phyloP scores from a whole-genome alignment of 1,140 invertebrate genomes.

The Brachionus calyciflorus region DNA sequence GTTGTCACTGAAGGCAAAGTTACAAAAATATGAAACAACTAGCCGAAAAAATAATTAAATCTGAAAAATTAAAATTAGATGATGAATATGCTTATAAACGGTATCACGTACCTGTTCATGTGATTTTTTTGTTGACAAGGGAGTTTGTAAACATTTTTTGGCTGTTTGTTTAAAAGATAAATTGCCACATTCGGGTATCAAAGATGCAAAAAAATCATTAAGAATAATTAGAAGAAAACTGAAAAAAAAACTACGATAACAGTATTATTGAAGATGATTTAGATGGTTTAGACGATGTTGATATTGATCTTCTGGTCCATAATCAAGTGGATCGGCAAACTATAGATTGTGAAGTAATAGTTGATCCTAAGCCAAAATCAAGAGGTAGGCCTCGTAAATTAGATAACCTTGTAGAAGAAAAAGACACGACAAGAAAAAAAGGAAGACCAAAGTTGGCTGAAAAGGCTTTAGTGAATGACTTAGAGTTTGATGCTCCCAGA shows the following conservation, averaged over 20 bases:
- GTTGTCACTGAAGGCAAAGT: too few species aligned
- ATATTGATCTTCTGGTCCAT: neutral
- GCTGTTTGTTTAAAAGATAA: neutral
- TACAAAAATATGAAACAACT: too few species aligned
- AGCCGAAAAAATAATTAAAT: neutral
- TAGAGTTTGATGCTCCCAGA: neutral
- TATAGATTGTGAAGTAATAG: neutral
- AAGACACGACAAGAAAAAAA: neutral
- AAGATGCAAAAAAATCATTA: neutral
- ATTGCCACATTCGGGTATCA: neutral
- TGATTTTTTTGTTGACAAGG: neutral
- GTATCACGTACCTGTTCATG: neutral
- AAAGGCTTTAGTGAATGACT: neutral
- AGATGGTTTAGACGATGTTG: neutral
- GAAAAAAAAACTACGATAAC: neutral
- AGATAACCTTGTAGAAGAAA: neutral
- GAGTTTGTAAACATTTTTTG: neutral
- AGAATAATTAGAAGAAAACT: neutral
- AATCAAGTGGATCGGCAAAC: neutral
- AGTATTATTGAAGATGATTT: neutral
- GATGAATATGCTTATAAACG: neutral
- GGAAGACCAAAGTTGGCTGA: neutral
- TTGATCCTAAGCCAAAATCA: neutral
- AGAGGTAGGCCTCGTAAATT: neutral
- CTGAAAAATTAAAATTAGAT: neutral